Evolutionary conservation across 1,140 invertebrate genomes (phyloP), one percentile per base, ranked within the genome.

Genomic region (Drosophila lacertosa): DNA sequence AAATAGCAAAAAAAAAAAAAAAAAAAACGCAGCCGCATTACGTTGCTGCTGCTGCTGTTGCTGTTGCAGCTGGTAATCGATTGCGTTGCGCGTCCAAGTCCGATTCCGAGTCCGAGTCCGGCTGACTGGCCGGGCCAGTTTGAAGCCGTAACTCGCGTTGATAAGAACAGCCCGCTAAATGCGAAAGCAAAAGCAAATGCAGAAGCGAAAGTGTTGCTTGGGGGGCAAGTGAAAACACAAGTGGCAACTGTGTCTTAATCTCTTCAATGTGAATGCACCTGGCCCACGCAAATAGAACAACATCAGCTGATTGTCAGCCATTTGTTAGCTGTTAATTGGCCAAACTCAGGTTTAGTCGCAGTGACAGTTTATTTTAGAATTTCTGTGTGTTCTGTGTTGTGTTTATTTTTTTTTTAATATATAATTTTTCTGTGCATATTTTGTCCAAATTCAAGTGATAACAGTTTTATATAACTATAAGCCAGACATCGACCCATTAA

Each of bases 101-200:
- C 53, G 20, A 20, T 24, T 7, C 50, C 35, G 26, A 64, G 48
- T 16, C 48, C 35, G 24, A 53, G 48, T 55, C 26, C 40, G 62
- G 20, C 24, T 48, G 33, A 72, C 77, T 48, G 15, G 53, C 44
- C 45, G 75, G 66, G 67, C 77, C 77, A 86, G 81, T 81, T 86
- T 65, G 76, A 74, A 88, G 83, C 68, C 69, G 74, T 84, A 69
- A 73, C 77, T 81, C 66, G 80, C 64, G 45, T 66, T 84, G 81
- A 84, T 86, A 84, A 84, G 81, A 84, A 84, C 81, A 60, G 42
- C 33, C 50, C 4, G 47, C 57, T 26, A 22, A 63, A 78, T 74
- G 54, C 42, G 58, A 78, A 82, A 82, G 48, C 35, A 4, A 29
- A 44, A 45, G 9, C 16, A 64, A 53, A 42, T 4, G 13, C 4